A percentile compares a stretch with the other conserved stretches of the same genome.
Conservation (phyloP, 1,140 invertebrate species). For the Periplaneta americana region DNA sequence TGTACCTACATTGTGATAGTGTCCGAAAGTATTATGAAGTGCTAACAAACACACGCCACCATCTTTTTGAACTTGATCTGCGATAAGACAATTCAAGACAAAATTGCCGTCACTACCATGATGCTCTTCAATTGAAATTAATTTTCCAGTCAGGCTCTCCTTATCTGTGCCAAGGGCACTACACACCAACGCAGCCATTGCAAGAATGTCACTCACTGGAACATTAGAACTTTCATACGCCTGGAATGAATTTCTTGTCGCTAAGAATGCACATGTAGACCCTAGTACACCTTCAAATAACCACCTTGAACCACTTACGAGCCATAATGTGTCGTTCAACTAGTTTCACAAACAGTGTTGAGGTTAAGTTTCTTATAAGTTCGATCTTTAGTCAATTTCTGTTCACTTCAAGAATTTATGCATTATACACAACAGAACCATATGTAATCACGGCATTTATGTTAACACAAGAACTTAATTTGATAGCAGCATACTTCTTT, state of each 20-base stretch:
- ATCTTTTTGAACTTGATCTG: conserved; percentile 48
- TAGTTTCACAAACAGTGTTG: background rate
- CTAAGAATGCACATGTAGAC: background rate
- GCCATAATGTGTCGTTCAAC: background rate
- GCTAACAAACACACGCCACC: conserved; percentile 53
- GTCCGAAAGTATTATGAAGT: conserved; percentile 60
- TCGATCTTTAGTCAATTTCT: no score
- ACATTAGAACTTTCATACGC: background rate
- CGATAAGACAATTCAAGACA: conserved; percentile 53
- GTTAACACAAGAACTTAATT: background rate
- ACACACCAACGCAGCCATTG: background rate
- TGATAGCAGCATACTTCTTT: background rate
- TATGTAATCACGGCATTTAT: background rate
- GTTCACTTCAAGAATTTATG: no score
- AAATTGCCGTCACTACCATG: conserved; percentile 64
- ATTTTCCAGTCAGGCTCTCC: conserved; percentile 43
- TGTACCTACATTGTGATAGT: conserved; percentile 66
- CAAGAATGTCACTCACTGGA: background rate
- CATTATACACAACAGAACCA: no score
- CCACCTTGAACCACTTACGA: background rate
- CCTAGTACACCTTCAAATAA: background rate
- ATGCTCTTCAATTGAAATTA: conserved; percentile 60
- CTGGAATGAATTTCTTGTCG: background rate
- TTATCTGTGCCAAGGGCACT: conserved; percentile 52
- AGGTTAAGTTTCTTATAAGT: background rate